Conservation (phyloP, 2,113 vertebrate species). For the Setophaga kirtlandii region DNA sequence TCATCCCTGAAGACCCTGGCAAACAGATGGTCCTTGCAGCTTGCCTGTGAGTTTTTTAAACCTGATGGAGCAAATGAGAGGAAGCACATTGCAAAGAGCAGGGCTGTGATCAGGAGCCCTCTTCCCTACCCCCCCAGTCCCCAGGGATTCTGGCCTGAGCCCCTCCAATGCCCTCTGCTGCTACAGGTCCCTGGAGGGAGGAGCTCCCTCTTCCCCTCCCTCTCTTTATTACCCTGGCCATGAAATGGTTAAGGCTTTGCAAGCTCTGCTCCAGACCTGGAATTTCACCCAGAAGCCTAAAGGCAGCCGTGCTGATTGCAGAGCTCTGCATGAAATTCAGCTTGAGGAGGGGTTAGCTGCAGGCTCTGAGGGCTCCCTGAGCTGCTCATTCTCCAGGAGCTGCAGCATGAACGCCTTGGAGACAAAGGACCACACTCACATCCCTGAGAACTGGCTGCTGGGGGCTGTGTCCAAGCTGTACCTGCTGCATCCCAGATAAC, state of each 20-base stretch:
- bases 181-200: neutral
- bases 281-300: neutral
- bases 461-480: neutral
- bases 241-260: neutral
- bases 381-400: neutral
- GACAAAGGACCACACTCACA: neutral
- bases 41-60: neutral
- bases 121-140: neutral
- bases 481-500: neutral
- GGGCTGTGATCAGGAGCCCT: neutral
- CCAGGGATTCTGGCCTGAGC: neutral
- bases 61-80: neutral
- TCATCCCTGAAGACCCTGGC: neutral
- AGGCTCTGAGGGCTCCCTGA: rapidly evolving
- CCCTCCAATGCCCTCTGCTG: neutral
- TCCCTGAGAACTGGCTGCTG: neutral
- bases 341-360: neutral
- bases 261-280: neutral
- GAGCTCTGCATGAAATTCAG: neutral
- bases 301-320: neutral
- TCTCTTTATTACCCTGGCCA: neutral
- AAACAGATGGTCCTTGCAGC: slow-evolving; percentile 36
- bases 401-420: neutral
- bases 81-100: neutral
- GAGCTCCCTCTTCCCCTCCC: neutral